These are phyloP conservation scores for Alfaro cultratus DNA, from an alignment of 2,797 vertebrate genomes.

Conservation along the genomic window DNA sequence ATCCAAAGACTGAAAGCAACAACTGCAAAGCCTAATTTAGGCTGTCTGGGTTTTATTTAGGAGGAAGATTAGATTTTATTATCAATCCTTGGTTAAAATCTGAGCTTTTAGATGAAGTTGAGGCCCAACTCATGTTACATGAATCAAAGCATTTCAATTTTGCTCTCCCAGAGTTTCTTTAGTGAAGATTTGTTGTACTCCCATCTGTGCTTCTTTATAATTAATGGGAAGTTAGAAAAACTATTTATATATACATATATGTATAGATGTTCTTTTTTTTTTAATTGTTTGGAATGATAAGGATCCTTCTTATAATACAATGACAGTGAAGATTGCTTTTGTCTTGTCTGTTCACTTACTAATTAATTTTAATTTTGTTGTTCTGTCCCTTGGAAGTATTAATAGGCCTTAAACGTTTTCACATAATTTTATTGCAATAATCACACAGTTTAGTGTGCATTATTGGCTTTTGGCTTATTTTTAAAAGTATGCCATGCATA, in stretches of 20 bases:
- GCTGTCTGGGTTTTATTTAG: slow-evolving; percentile 62
- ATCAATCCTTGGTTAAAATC: slow-evolving; percentile 14
- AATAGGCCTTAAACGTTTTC: not conserved
- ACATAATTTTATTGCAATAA: not conserved
- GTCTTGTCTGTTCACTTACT: not conserved
- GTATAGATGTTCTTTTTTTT: not conserved
- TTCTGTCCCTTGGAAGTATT: not conserved
- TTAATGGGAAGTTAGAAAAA: not conserved
- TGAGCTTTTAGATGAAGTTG: slow-evolving; percentile 13
- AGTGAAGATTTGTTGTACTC: not conserved
- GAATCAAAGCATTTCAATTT: not conserved
- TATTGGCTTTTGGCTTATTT: not conserved
- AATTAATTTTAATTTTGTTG: not conserved
- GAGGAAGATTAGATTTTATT: slow-evolving; percentile 58
- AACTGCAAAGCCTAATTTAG: slow-evolving; percentile 63
- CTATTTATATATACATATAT: too few species aligned
- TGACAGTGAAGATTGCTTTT: not conserved
- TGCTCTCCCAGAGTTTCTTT: not conserved
- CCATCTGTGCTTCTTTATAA: not conserved
- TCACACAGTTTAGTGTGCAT: not conserved
- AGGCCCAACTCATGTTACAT: not conserved
- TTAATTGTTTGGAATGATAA: not conserved
- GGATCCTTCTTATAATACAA: not conserved
- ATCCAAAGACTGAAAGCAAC: slow-evolving; percentile 67
- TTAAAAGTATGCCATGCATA: not conserved